Evolutionary conservation across 2,113 vertebrate genomes (phyloP), one percentile per base, ranked within the genome.

Genomic region (Bufo gargarizans): DNA sequence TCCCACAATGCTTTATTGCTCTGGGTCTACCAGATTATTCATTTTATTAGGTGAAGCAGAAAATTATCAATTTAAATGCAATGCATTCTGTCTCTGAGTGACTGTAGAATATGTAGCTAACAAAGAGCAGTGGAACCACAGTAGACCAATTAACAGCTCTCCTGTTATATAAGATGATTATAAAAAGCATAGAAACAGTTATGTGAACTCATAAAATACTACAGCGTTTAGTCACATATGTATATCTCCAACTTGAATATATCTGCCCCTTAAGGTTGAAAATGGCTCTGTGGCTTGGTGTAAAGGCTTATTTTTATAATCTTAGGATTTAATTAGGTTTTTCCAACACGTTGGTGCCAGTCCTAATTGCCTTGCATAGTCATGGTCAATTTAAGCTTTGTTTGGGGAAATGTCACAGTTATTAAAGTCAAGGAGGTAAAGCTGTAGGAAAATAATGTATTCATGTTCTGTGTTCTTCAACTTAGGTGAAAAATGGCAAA

Each of bases 401-500:
- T 1, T n/a, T 83, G n/a, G 47, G 20, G 19, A 33, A 67, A 22
- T n/a, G 17, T 63, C 49, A 33, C 55, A 55, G 17, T 9, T 50
- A 8, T 47, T 76, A 14, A 76, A 76, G 45, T 50, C 10, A 50
- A 76, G 16, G 72, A 76, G 47, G 45, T 76, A 49, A 76, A 49
- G n/a, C 47, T 50, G 43, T 72, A 45, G 69, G 33, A 72, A 71
- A 72, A 55, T 56, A 33, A 79, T 79, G 33, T 19, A 56, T 50
- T 4, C 59, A 19, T 72, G 8, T 56, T 71, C 10, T 88, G 3
- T 8, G 12, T 77, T 53, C 77, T 9, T 76, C 77, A 82, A n/a
- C 7, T 0, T 86, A 99, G 98, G 92, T 99, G 85, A 98, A 96
- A 93, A 97, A 96, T 13, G 98, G 98, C 17, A 97, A 96, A 93